Evolutionary conservation across 2,888 invertebrate genomes (phyloP), one percentile per base, ranked within the genome.

Genomic region (Cataglyphis cursor): DNA sequence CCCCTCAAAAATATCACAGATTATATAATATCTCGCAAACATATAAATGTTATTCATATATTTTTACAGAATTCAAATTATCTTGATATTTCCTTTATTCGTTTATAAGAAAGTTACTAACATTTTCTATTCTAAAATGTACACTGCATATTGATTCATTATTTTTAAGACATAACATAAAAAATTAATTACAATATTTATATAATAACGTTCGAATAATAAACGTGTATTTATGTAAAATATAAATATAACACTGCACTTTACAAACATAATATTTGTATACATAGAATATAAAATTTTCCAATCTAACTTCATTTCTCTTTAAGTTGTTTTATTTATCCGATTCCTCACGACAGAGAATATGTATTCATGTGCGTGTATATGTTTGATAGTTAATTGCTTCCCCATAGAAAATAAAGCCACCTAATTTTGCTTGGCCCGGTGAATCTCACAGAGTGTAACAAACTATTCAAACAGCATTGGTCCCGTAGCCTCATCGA

Each of bases 401-500:
- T n/a, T 10, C 15, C 8, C 31, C 24, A 5, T n/a, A 18, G 3
- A 8, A 70, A 59, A 72, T 72, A 44, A 54, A 68, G 54, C 28
- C 6, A 41, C 41, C 28, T 68, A 31, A 54, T 68, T 76, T 28
- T 18, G 35, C 76, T 15, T 28, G 6, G 72, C 51, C n/a, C 31
- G 12, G 38, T 28, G 62, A 54, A 38, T 28, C 15, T 28, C 41
- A 54, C 10, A 38, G 3, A 6, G 18, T 38, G 35, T 61, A 72
- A 9, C n/a, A 57, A 61, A 75, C 41, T 61, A n/a, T 59, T 62
- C 21, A 18, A 76, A 72, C 78, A 59, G 12, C 15, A 21, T 48
- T 54, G 24, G 35, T 31, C 44, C 31, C 61, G 72, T 54, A 81
- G 62, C 68, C 82, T 61, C 83, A 89, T 89, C 76, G 85, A 82